Base-by-base conservation (phyloP, 2,797 vertebrate genomes). In the Sebastes oblongus region DNA sequence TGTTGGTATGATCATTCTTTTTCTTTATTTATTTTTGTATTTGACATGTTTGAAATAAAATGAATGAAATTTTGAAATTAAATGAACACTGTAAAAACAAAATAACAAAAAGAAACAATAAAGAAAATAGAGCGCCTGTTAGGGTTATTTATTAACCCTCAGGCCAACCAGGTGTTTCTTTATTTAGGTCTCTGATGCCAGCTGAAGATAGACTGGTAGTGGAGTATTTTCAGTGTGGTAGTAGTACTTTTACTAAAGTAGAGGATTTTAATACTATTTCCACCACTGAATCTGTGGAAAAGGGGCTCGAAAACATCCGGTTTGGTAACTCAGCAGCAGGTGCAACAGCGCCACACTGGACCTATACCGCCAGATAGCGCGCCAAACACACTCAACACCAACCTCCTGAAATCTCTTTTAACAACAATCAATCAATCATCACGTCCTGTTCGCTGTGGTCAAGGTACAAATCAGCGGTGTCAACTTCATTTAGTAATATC, bases 311-410 rank as follows among this genome's bases (percentile, higher is more conserved):
- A 68, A 32, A 27, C 46, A 30, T 13, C 11, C 30, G 3, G 42
- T n/a, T 11, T 22, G n/a, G 29, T 20, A 12, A n/a, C 73, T 54
- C 54, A 46, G 60, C 54, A 46, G 65, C 79, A 65, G 73, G 77
- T 73, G 71, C 55, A 60, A 27, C 5, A 12, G 74, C 32, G 54
- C 29, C 39, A 29, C 52, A 18, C 11, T 12, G 22, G 22, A 18
- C 18, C 27, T 16, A 39, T 5, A 4, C 59, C 6, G 67, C n/a
- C 10, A 16, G 22, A 62, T 10, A 46, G 11, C 66, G 75, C 83
- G 79, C 79, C 79, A 82, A 78, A 24, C 42, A 46, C 42, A 46
- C 14, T 46, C 14, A 46, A 46, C 50, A 8, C 50, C 6, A 2
- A 13, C 25, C 34, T 13, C 7, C 12, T 2, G 12, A 1, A 32